Percentiles rank a stretch among this genome's conserved stretches.
Evolutionary conservation across 2,888 invertebrate genomes (phyloP).

Genomic region (Amphimallon solstitiale): DNA sequence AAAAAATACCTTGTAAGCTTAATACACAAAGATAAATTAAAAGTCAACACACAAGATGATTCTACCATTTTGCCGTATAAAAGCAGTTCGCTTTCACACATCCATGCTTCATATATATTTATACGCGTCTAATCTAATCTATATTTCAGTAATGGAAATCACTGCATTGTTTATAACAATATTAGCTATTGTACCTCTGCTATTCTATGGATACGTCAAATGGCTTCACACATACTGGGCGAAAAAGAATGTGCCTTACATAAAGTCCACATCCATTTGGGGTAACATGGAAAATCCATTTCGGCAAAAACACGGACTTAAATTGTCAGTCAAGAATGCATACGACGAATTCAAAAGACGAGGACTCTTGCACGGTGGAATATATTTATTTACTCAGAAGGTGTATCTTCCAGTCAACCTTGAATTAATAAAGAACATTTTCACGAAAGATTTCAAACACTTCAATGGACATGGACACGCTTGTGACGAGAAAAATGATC

Average conservation of each 20-base stretch:
- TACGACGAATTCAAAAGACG: constrained; percentile 28
- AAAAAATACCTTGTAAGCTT: too few species aligned
- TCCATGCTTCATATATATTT: too few species aligned
- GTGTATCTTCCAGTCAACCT: constrained; percentile 32
- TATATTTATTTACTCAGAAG: constrained; percentile 43
- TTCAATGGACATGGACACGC: constrained; percentile 69
- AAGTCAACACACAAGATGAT: too few species aligned
- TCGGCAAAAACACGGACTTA: not conserved
- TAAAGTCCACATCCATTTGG: constrained; percentile 14
- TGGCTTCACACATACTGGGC: constrained; percentile 38
- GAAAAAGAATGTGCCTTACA: constrained; percentile 22
- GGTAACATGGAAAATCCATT: constrained; percentile 34
- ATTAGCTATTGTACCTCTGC: too few species aligned
- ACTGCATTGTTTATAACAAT: too few species aligned
- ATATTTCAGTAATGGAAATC: too few species aligned
- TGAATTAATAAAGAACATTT: constrained; percentile 56
- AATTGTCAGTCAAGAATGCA: not conserved
- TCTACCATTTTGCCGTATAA: too few species aligned
- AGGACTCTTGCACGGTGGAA: not conserved
- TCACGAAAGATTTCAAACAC: constrained; percentile 68
- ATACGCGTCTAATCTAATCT: too few species aligned
- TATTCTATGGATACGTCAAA: constrained; percentile 25
- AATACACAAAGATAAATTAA: too few species aligned
- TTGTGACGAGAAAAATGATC: constrained; percentile 14
- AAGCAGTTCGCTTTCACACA: too few species aligned